A percentile compares a stretch with the other conserved stretches of the same genome.
These are phyloP conservation scores for Sebastes schlegelii DNA, from an alignment of 2,113 vertebrate species.

Conservation along the genomic window DNA sequence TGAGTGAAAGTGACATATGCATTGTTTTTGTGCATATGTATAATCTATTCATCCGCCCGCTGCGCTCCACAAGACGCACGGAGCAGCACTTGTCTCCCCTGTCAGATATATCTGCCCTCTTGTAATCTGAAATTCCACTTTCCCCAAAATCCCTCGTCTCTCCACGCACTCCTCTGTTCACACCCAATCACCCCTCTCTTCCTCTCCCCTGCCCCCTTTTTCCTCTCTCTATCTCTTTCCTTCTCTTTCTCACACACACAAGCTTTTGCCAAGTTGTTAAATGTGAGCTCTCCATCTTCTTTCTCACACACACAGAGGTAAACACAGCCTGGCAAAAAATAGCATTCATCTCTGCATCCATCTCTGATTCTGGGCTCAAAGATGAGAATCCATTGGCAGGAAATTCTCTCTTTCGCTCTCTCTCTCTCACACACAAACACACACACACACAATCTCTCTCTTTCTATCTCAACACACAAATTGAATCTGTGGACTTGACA, in stretches of 20 bases:
- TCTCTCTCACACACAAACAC: slow-evolving; percentile 9
- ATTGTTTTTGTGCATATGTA: slow-evolving; percentile 15
- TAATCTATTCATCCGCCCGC: slow-evolving; percentile 19
- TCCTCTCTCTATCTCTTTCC: slow-evolving; percentile 9
- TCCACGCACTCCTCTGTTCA: slow-evolving; percentile 22
- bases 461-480: slow-evolving; percentile 66
- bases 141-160: neutral
- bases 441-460: neutral
- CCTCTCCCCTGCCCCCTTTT: slow-evolving; percentile 4
- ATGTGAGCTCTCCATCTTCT: slow-evolving; percentile 51
- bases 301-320: slow-evolving; percentile 32
- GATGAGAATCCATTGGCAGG: slow-evolving; percentile 61
- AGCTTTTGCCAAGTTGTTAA: slow-evolving; percentile 41
- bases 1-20: neutral
- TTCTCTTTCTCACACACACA: slow-evolving; percentile 6
- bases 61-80: neutral
- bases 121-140: slow-evolving; percentile 31
- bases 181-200: slow-evolving; percentile 9
- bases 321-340: slow-evolving; percentile 54
- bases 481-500: slow-evolving; percentile 74
- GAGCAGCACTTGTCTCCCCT: slow-evolving; percentile 27
- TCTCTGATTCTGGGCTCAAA: slow-evolving; percentile 59
- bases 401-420: slow-evolving; percentile 20
- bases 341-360: slow-evolving; percentile 55
- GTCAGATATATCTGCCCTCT: slow-evolving; percentile 41